Evolutionary conservation across 2,113 vertebrate genomes (phyloP).

Genomic region (Boleophthalmus pectinirostris): DNA sequence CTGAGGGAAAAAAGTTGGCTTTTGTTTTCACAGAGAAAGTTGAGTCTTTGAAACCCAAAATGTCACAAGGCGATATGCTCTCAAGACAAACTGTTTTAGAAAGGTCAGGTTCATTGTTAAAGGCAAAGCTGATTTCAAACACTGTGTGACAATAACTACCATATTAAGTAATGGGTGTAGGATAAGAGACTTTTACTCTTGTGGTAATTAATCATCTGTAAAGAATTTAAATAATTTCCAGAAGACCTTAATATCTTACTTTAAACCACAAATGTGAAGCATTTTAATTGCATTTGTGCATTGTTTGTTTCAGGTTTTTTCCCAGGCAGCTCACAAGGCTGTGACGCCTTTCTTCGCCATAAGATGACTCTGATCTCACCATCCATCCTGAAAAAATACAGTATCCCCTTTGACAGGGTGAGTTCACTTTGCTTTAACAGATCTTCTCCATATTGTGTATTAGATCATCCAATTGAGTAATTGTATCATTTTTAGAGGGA

Average conservation of each 20-base stretch:
- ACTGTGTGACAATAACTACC: neutral
- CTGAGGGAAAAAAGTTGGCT: conserved; percentile 37
- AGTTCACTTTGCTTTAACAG: conserved; percentile 37
- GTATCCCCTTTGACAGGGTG: conserved; percentile 96
- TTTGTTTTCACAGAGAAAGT: conserved; percentile 49
- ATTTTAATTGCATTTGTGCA: neutral
- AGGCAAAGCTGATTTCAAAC: conserved; percentile 1
- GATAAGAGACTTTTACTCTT: conserved; percentile 4
- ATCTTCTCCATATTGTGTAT: neutral
- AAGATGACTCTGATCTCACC: conserved; percentile 99
- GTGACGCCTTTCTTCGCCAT: conserved; percentile 95
- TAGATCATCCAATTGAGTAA: neutral
- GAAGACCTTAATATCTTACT: neutral
- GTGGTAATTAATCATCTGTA: neutral
- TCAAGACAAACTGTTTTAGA: conserved; percentile 20
- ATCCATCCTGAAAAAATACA: conserved; percentile 95
- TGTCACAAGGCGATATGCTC: conserved; percentile 37
- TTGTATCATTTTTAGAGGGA: neutral
- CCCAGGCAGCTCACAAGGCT: conserved; percentile 96
- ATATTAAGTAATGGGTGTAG: neutral
- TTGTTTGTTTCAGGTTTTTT: conserved; percentile 85
- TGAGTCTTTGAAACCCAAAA: conserved; percentile 37
- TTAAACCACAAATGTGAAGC: neutral
- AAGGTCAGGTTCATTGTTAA: neutral
- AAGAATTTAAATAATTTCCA: neutral